Percentiles rank a stretch among this genome's conserved stretches.
Conservation (phyloP, 23 tunicate genomes). For the Aplidium turbinatum region DNA sequence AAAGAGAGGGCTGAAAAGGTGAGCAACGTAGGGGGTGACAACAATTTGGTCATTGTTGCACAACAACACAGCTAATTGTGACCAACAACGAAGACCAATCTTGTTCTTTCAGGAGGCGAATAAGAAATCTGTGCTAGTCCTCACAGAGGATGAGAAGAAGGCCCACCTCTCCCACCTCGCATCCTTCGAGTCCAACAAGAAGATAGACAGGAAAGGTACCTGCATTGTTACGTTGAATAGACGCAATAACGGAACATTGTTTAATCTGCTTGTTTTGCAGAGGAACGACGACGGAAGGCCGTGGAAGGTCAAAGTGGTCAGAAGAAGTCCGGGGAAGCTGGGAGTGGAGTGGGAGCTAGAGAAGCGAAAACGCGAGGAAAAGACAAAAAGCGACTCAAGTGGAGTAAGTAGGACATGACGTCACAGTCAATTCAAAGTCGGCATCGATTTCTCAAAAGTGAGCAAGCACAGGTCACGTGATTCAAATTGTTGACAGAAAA, state of each 20-base stretch:
- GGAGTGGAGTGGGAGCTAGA: constrained; percentile 65
- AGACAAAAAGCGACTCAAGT: constrained; percentile 78
- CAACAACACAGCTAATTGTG: background rate
- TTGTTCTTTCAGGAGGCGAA: constrained; percentile 40
- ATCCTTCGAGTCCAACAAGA: constrained; percentile 3
- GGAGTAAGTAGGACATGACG: too few relatives aligned
- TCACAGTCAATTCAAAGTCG: too few relatives aligned
- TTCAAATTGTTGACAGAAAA: too few relatives aligned
- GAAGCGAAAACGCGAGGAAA: constrained; percentile 83
- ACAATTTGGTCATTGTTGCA: background rate
- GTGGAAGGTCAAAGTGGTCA: constrained; percentile 53
- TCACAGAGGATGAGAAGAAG: constrained; percentile 74
- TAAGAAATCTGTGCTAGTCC: constrained; percentile 65
- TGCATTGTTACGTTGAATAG: background rate
- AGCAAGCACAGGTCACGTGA: too few relatives aligned
- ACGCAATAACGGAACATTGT: background rate
- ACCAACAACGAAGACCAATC: background rate
- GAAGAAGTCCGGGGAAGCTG: constrained; percentile 33
- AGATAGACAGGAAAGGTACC: constrained; percentile 44
- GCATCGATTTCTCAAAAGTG: too few relatives aligned
- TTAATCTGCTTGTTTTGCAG: background rate
- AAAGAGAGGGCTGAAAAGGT: constrained; percentile 62
- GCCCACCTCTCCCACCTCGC: constrained; percentile 19
- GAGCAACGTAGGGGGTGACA: background rate
- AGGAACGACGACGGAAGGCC: constrained; percentile 61